These are phyloP conservation scores for Pteropus rufus DNA, from an alignment of 2,797 vertebrate genomes.

Conservation along the genomic window DNA sequence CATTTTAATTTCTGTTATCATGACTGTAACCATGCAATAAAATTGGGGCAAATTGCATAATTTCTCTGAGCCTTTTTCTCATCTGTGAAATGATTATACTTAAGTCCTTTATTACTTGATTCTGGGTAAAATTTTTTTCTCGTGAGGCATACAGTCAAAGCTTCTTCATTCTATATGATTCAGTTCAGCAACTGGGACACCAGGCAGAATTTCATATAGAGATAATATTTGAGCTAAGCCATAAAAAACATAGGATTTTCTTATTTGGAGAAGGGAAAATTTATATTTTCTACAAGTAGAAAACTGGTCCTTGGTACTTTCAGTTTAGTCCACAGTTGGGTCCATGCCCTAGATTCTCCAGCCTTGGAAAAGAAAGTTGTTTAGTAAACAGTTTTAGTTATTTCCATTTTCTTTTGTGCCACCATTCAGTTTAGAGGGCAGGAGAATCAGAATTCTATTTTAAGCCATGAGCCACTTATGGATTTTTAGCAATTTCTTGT, in stretches of 20 bases:
- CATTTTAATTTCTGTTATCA: constrained; percentile 34
- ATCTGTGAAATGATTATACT: constrained; percentile 32
- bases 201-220: not conserved
- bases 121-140: constrained; percentile 4
- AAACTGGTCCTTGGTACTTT: not conserved
- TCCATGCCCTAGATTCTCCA: not conserved
- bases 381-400: not conserved
- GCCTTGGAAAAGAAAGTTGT: not conserved
- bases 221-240: constrained; percentile 17
- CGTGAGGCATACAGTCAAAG: not conserved
- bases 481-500: constrained; percentile 20
- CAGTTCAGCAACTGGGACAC: not conserved
- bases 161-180: constrained; percentile 38
- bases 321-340: constrained; percentile 11
- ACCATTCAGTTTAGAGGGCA: not conserved
- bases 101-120: not conserved
- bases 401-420: not conserved
- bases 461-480: not conserved
- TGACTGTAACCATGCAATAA: constrained; percentile 11
- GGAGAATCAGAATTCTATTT: not conserved
- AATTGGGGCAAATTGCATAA: constrained; percentile 1
- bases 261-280: constrained; percentile 23
- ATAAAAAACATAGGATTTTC: constrained; percentile 15
- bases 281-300: not conserved
- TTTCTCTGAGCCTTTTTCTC: not conserved